Conservation (phyloP, 2,797 vertebrate genomes). For the Cygnus olor region DNA sequence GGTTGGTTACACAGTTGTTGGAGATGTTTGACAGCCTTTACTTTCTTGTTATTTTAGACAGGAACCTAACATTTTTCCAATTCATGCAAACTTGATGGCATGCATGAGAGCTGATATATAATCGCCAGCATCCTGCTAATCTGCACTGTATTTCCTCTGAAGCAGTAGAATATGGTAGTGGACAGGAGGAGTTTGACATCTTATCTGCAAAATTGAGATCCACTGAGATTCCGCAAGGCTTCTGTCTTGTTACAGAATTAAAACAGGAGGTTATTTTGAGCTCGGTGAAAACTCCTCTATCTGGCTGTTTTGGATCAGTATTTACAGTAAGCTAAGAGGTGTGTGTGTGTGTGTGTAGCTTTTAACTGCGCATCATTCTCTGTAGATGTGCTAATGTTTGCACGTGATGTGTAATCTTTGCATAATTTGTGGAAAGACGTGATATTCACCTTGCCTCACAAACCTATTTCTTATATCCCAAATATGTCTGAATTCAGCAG, state of each 20-base stretch:
- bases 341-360: background rate
- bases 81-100: background rate
- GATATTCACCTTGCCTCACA: background rate
- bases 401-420: background rate
- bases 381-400: background rate
- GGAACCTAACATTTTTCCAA: background rate
- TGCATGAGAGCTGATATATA: background rate
- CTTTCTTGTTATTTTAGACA: background rate
- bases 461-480: background rate
- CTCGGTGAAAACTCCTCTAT: background rate
- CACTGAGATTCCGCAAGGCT: background rate
- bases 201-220: background rate
- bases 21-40: background rate
- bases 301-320: background rate
- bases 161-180: background rate
- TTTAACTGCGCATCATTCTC: background rate
- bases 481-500: background rate
- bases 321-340: background rate
- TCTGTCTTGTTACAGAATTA: background rate
- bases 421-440: background rate
- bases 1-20: background rate
- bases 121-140: background rate
- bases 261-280: background rate
- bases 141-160: background rate
- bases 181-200: background rate